phyloP scores from a whole-genome alignment of 1,140 invertebrate genomes.

The Apis dorsata region DNA sequence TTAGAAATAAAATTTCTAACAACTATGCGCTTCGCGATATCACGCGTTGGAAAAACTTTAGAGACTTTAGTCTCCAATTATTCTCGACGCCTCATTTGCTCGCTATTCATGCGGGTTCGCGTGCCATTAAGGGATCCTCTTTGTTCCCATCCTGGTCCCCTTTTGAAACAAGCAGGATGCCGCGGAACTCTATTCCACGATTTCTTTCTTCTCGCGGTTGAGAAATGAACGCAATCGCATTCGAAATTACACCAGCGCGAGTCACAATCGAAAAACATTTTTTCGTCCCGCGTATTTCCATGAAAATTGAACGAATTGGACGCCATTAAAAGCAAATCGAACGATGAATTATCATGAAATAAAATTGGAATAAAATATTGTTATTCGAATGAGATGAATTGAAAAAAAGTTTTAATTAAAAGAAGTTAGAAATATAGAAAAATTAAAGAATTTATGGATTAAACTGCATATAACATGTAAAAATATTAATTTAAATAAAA shows the following conservation, averaged over 20 bases:
- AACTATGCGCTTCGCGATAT: background rate
- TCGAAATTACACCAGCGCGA: slow-evolving; percentile 13
- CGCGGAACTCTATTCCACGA: background rate
- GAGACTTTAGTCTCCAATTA: background rate
- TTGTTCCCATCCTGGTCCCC: background rate
- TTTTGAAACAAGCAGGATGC: background rate
- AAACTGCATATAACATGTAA: no score
- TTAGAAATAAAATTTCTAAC: background rate
- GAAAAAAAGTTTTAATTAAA: no score
- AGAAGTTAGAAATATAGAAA: no score
- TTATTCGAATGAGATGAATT: no score
- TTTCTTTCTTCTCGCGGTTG: background rate
- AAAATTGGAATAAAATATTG: no score
- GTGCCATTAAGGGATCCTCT: slow-evolving; percentile 32
- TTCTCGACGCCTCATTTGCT: background rate
- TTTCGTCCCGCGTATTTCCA: slow-evolving; percentile 34
- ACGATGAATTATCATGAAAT: background rate
- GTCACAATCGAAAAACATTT: slow-evolving; percentile 24
- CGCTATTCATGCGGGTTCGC: background rate
- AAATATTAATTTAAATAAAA: no score
- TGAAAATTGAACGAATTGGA: slow-evolving; percentile 29
- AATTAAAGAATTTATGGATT: no score
- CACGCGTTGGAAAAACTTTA: no score
- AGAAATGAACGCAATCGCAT: background rate
- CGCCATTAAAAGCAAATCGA: no score